Percentiles rank a stretch among this genome's conserved stretches.
Evolutionary conservation across 35 echinoderm and acorn worm genomes (phyloP).

Genomic region (Ophiothrix spiculata): DNA sequence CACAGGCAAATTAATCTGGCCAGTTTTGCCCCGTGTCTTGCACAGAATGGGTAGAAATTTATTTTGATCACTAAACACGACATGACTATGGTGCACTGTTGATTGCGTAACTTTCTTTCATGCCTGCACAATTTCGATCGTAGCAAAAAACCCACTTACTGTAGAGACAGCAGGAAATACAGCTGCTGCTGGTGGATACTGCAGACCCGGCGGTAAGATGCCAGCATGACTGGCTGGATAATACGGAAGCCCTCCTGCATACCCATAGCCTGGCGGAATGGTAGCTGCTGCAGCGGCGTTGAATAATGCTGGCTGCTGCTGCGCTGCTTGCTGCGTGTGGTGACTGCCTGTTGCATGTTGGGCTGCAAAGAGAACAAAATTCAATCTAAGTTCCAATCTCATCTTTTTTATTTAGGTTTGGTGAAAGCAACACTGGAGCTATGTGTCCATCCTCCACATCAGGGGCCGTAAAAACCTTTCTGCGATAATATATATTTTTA

Average conservation of each 20-base stretch:
- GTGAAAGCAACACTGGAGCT: too few species aligned
- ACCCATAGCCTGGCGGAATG: not conserved
- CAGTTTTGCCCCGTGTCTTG: too few species aligned
- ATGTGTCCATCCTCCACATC: too few species aligned
- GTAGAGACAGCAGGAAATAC: conserved; percentile 89
- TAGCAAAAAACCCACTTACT: conserved; percentile 14
- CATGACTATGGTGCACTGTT: too few species aligned
- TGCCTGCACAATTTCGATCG: not conserved
- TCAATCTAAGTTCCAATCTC: too few species aligned
- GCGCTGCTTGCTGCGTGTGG: not conserved
- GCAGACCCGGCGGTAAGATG: conserved; percentile 40
- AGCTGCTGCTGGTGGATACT: conserved; percentile 54
- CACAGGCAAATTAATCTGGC: too few species aligned
- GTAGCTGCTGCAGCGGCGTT: not conserved
- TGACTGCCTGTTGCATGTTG: conserved; percentile 10
- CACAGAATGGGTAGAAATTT: too few species aligned
- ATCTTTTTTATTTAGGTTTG: too few species aligned
- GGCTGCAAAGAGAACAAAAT: not conserved
- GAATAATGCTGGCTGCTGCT: conserved; percentile 1
- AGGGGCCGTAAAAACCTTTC: too few species aligned
- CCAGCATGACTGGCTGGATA: not conserved
- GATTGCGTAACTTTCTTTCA: too few species aligned
- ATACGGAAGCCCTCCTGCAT: not conserved
- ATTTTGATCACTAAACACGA: too few species aligned
- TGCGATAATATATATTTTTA: too few species aligned